Base-by-base conservation (phyloP, 2,797 vertebrate species). In the Hydrolagus colliei region DNA sequence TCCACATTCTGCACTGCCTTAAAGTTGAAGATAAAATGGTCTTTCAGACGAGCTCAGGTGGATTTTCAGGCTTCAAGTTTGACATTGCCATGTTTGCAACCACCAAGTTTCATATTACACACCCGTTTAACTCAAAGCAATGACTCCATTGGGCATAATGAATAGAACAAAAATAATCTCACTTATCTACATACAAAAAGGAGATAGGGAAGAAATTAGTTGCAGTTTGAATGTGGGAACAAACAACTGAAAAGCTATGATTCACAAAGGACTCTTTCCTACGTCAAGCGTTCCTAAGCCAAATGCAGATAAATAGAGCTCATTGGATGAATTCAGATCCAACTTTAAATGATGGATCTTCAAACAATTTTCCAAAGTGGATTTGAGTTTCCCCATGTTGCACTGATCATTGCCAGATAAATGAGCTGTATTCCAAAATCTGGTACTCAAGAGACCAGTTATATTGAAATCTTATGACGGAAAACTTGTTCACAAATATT, bases 321-420 rank as follows among this genome's bases (percentile, higher is more conserved):
- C 76, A 78, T 61, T 62, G 59, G 4, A 78, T n/a, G 20, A 78
- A 62, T 62, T 4, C 20, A 61, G 61, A 61, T 78, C 76, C 59
- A 78, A 78, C n/a, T 78, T 78, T 78, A 78, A 78, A 61, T 7
- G n/a, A 77, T 20, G 20, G 61, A 62, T n/a, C 20, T 27, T 78
- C 4, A 62, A n/a, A 9, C 76, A 78, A 78, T 78, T 78, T 61
- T 78, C 59, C 13, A 14, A 14, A 59, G 20, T 7, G 0, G 8
- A 52, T 59, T 52, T 6, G 2, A 18, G n/a, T 52, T 76, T 20
- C 41, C 18, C 52, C 9, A 59, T 76, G 41, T 10, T 76, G 41
- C 20, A 76, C 74, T 32, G 13, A 76, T 52, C 7, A 8, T 41
- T n/a, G 2, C 41, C 74, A 76, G 41, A 63, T n/a, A 62, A 79